Evolutionary conservation across 2,797 vertebrate genomes (phyloP).

Genomic region (Acipenser ruthenus): DNA sequence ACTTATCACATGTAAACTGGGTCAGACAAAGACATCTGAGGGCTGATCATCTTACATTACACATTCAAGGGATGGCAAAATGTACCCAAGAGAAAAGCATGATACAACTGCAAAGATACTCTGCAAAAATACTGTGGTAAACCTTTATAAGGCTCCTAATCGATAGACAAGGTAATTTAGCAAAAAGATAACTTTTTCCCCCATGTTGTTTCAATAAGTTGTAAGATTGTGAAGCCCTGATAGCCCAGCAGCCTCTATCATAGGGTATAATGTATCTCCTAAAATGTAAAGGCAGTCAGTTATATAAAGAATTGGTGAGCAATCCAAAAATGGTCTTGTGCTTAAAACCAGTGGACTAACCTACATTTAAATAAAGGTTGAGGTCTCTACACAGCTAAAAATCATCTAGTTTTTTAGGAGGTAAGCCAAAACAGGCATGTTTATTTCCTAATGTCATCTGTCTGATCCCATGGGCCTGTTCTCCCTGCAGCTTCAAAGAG

Average conservation of each 20-base stretch:
- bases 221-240: not conserved
- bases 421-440: not conserved
- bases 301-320: not conserved
- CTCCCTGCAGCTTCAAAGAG: constrained; percentile 30
- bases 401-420: too few species aligned
- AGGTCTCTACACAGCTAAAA: too few species aligned
- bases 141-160: not conserved
- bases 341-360: not conserved
- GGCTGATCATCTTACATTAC: not conserved
- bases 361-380: too few species aligned
- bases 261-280: not conserved
- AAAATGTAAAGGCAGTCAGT: not conserved
- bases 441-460: not conserved
- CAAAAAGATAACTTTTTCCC: not conserved
- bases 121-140: not conserved
- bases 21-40: too few species aligned
- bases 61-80: not conserved
- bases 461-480: not conserved
- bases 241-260: not conserved
- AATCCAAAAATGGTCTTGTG: not conserved
- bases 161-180: not conserved
- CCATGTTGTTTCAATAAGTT: not conserved
- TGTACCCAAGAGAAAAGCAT: not conserved
- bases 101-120: not conserved
- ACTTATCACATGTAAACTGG: not conserved